Base-by-base conservation (phyloP, 2,888 invertebrate species). In the Calliphora vomitoria region DNA sequence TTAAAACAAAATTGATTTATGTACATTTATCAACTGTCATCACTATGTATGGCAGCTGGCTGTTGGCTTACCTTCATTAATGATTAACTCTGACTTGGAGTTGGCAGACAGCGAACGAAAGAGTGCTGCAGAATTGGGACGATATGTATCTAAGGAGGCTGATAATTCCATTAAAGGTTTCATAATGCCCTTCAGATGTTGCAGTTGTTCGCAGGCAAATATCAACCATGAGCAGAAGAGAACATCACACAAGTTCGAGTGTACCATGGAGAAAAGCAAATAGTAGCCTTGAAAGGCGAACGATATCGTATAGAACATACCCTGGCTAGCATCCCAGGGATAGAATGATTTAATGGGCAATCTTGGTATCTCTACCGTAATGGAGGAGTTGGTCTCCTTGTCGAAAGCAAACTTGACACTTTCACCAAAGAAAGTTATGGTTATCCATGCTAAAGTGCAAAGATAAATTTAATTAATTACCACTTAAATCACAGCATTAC, bases 81-180 rank as follows among this genome's bases (percentile, higher is more conserved):
- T 90, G 53, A 94, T 93, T 6, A 94, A 90, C 88, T 94, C 94
- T 4, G 94, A 92, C 86, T 94, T 94, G 0, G 94, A 94, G 78
- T 91, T 94, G 90, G 91, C 95, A 93, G 93, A 95, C 91, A 89
- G 93, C 6, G 96, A 95, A 64, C 96, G 94, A 89, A 96, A 96
- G 31, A 96, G 92, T 31, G 96, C 96, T 13, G 96, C 96, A 81
- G 96, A 96, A 90, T 96, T 96, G 0, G 96, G 96, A 91, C 95
- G 89, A 90, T 97, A 97, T 0, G 97, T 97, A 90, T 97, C 97
- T 90, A 97, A 92, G 0, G 97, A 96, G 0, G 97, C 97, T 35
- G 97, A 97, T 4, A 97, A 94, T 91, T 97, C 97, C 97, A 98
- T 97, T 75, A 98, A 93, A 0, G 97, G 97, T 89, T 97, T 97